phyloP scores from a whole-genome alignment of 2,888 invertebrate species.

The Agrotis segetum region DNA sequence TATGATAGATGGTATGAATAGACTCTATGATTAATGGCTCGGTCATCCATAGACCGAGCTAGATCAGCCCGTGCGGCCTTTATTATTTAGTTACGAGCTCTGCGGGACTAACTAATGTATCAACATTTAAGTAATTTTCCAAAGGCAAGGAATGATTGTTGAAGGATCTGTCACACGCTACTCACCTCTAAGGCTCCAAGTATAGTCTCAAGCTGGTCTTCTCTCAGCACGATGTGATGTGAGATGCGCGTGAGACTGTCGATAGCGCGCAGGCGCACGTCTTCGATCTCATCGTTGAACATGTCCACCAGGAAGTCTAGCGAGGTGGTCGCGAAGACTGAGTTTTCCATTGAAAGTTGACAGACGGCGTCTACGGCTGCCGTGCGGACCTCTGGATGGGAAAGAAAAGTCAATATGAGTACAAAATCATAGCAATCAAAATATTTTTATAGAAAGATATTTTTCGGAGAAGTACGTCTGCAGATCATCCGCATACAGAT shows the following conservation, averaged over 20 bases:
- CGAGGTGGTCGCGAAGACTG: conserved; percentile 96
- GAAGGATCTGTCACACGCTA: not conserved
- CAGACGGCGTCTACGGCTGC: conserved; percentile 98
- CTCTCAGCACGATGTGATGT: conserved; percentile 96
- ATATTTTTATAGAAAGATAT: too few relatives aligned
- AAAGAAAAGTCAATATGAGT: not conserved
- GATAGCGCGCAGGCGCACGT: conserved; percentile 98
- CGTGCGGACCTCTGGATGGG: conserved; percentile 95
- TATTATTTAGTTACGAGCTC: too few relatives aligned
- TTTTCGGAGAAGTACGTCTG: too few relatives aligned
- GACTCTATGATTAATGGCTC: too few relatives aligned
- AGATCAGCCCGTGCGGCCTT: too few relatives aligned
- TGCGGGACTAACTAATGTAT: too few relatives aligned
- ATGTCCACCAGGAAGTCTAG: conserved; percentile 99
- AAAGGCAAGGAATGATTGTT: too few relatives aligned
- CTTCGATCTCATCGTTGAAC: conserved; percentile 99
- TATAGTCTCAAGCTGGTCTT: conserved; percentile 99
- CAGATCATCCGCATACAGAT: too few relatives aligned
- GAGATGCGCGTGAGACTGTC: conserved; percentile 97
- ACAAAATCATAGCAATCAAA: too few relatives aligned
- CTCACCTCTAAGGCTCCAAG: conserved; percentile 96
- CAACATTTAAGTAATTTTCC: too few relatives aligned
- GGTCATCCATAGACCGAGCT: too few relatives aligned
- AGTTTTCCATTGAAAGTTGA: conserved; percentile 95
- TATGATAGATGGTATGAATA: too few relatives aligned